Evolutionary conservation across 2,888 invertebrate genomes (phyloP).

Genomic region (Isotomurus palustris): DNA sequence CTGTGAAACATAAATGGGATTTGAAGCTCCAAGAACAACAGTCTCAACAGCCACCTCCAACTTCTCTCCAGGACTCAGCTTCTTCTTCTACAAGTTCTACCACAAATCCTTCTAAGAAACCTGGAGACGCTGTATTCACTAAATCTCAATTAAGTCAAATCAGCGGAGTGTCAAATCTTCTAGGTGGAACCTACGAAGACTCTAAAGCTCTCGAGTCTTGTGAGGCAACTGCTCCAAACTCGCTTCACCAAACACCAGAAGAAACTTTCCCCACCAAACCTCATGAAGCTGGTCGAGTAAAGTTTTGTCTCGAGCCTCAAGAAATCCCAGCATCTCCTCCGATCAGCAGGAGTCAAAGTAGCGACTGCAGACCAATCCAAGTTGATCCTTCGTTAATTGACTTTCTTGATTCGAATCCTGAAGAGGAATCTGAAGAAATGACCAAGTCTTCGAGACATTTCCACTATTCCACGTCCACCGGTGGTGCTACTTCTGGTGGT

Average conservation of each 20-base stretch:
- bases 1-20: slow-evolving; percentile 36
- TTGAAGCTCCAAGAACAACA: slow-evolving; percentile 24
- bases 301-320: slow-evolving; percentile 5
- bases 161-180: background rate
- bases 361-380: background rate
- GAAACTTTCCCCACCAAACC: too few relatives aligned
- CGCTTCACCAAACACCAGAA: too few relatives aligned
- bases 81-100: background rate
- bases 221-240: background rate
- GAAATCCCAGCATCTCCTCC: background rate
- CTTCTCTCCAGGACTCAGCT: background rate
- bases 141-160: slow-evolving; percentile 7
- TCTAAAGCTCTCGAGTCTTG: background rate
- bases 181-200: slow-evolving; percentile 5
- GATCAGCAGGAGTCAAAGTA: background rate
- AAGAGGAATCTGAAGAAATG: slow-evolving; percentile 20
- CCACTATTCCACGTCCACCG: background rate
- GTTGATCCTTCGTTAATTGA: background rate
- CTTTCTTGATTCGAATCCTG: background rate
- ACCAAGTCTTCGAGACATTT: slow-evolving; percentile 12
- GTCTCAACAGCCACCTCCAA: background rate
- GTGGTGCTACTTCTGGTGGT: slow-evolving; percentile 5
- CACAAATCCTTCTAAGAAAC: background rate
- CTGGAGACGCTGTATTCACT: background rate
- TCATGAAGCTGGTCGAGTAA: slow-evolving; percentile 7